Conservation (phyloP, 37 sponge, comb jelly and placozoan genomes). For the Hormiphora californensis region DNA sequence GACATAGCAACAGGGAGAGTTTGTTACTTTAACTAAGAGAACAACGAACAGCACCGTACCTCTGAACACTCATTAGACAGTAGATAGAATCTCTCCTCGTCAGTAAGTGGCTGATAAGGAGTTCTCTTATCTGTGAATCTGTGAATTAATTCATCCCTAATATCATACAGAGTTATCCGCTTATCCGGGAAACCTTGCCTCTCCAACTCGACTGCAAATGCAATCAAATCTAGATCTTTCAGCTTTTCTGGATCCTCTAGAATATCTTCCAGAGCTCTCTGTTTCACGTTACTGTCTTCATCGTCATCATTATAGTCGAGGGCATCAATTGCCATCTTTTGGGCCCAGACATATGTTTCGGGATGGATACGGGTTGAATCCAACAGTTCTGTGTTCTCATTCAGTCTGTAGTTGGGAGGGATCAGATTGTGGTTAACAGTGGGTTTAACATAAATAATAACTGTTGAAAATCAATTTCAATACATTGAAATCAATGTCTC, state of each 20-base stretch:
- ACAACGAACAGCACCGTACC: no score
- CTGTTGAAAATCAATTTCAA: background rate
- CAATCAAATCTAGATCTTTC: conserved; percentile 89
- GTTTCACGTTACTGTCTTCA: background rate
- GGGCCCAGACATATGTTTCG: conserved; percentile 95
- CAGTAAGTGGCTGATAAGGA: conserved; percentile 58
- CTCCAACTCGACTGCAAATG: conserved; percentile 94
- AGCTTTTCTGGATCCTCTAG: conserved; percentile 81
- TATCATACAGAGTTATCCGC: conserved; percentile 86
- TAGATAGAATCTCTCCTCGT: conserved; percentile 76
- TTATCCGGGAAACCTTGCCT: conserved; percentile 89
- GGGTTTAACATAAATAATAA: no score
- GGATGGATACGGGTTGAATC: conserved; percentile 93
- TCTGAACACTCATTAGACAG: conserved; percentile 66
- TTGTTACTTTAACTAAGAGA: no score
- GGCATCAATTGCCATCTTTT: conserved; percentile 98
- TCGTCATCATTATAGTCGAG: conserved; percentile 88
- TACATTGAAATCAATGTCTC: no score
- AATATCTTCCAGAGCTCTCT: conserved; percentile 76
- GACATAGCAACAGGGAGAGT: no score
- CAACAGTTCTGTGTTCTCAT: conserved; percentile 73
- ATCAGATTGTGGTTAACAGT: no score
- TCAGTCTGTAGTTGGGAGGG: background rate
- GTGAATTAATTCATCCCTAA: conserved; percentile 79
- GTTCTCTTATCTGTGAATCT: conserved; percentile 74